Base-by-base conservation (phyloP, 2,113 vertebrate genomes). In the Sinocyclocheilus anophthalmus region DNA sequence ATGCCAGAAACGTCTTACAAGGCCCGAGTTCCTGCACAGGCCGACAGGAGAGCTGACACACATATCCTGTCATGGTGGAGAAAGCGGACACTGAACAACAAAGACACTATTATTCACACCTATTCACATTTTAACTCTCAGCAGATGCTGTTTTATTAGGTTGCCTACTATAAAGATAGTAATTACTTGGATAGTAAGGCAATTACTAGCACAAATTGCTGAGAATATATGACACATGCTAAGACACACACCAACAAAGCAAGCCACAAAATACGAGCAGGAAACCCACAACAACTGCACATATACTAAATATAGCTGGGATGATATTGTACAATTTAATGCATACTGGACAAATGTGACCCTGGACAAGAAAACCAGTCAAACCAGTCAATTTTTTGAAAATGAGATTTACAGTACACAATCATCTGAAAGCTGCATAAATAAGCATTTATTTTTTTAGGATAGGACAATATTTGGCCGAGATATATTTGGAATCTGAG, bases 31-130 rank as follows among this genome's bases (percentile, higher is more conserved):
- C 85, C 83, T 86, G 69, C 79, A 82, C 78, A 91, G 76, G 73
- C 83, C 85, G 5, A 53, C 45, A 1, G 92, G 93, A 16, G 91
- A 94, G 22, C 86, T 93, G 42, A 84, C 90, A 83, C 94, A 94
- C 89, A 87, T 72, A 14, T 85, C 83, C 88, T 94, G 93, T 76
- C 45, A 24, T 37, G 22, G 12, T 39, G 65, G 61, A 24, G 80
- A 59, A 39, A 33, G 50, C n/a, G 26, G 20, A 24, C 18, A 10
- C 14, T 85, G 45, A 61, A 77, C 53, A 67, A 37, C n/a, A 77
- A 59, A 63, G 26, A 37, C 53, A 24, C 72, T 76, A 26, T 76
- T 76, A 48, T 75, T 75, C 72, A 75, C 39, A 48, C 72, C 22
- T 75, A 48, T 76, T 50, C 73, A 37, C 77, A 79, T 42, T 59